Evolutionary conservation across 2,888 invertebrate genomes (phyloP).

Genomic region (Lasioglossum oenotherae): DNA sequence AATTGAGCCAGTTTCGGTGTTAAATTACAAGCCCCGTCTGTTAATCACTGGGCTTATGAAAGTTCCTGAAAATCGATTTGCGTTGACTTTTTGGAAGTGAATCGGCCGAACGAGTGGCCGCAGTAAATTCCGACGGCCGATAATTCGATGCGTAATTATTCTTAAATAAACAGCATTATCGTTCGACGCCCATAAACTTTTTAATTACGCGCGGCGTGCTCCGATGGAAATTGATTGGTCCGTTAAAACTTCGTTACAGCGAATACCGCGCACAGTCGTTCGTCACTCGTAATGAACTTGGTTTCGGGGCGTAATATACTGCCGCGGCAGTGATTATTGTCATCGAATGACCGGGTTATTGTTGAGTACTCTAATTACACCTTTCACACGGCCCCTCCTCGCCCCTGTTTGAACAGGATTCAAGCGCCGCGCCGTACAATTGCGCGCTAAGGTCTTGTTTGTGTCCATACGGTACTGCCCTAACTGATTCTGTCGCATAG

Average conservation of each 20-base stretch:
- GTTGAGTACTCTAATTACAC: constrained; percentile 11
- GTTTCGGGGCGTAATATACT: not conserved
- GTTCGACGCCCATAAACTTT: not conserved
- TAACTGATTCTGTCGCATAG: not conserved
- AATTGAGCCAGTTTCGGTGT: not conserved
- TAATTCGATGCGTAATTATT: not conserved
- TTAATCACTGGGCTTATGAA: not conserved
- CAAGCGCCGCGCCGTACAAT: not conserved
- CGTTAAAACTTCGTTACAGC: constrained; percentile 1
- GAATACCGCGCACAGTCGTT: not conserved
- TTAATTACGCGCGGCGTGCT: not conserved
- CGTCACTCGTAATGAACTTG: constrained; percentile 2
- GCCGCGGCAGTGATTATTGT: not conserved
- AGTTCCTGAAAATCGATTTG: not conserved
- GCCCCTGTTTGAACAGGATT: not conserved
- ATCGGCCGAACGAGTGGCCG: not conserved
- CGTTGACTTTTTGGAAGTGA: not conserved
- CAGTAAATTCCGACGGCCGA: not conserved
- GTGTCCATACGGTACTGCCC: not conserved
- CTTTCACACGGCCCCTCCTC: not conserved
- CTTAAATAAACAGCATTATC: constrained; percentile 6
- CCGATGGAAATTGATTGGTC: constrained; percentile 3
- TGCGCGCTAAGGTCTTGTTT: constrained; percentile 1
- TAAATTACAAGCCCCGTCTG: not conserved
- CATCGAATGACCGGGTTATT: constrained; percentile 4